Conservation (phyloP, 2,113 vertebrate species). For the Phrynocephalus versicolor region DNA sequence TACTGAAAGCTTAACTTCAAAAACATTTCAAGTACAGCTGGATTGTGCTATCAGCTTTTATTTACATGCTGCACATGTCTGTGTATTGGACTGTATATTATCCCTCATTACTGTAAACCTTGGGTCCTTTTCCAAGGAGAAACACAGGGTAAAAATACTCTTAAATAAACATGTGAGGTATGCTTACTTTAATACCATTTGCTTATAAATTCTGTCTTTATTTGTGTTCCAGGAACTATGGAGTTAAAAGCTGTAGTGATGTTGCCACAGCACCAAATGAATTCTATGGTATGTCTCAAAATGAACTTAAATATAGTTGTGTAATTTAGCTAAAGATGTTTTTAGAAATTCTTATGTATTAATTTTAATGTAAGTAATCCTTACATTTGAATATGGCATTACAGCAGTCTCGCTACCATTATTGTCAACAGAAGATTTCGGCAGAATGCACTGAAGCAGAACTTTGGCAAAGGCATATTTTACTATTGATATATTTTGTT, state of each 20-base stretch:
- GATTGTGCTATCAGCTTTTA: not conserved
- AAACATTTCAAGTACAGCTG: not conserved
- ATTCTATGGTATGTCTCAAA: constrained; percentile 36
- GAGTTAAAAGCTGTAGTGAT: not conserved
- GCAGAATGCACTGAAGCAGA: not conserved
- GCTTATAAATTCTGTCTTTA: constrained; percentile 1
- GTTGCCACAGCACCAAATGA: not conserved
- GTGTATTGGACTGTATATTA: too few relatives aligned
- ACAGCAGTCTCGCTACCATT: not conserved
- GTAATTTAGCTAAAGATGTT: rapidly evolving
- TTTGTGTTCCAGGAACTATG: constrained; percentile 40
- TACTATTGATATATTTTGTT: too few relatives aligned
- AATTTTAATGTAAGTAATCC: not conserved
- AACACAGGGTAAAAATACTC: too few relatives aligned
- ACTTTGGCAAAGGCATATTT: too few relatives aligned
- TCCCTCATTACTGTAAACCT: too few relatives aligned
- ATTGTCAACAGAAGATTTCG: not conserved
- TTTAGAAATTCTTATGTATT: rapidly evolving
- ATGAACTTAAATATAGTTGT: not conserved
- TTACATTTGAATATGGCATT: not conserved
- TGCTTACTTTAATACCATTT: not conserved
- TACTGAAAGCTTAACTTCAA: not conserved
- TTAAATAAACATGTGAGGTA: too few relatives aligned
- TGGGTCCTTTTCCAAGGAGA: too few relatives aligned
- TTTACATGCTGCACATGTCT: not conserved